Evolutionary conservation across 53 echinoderm and acorn worm species (phyloP), one percentile per base, ranked within the genome.

Genomic region (Arbacia lixula): DNA sequence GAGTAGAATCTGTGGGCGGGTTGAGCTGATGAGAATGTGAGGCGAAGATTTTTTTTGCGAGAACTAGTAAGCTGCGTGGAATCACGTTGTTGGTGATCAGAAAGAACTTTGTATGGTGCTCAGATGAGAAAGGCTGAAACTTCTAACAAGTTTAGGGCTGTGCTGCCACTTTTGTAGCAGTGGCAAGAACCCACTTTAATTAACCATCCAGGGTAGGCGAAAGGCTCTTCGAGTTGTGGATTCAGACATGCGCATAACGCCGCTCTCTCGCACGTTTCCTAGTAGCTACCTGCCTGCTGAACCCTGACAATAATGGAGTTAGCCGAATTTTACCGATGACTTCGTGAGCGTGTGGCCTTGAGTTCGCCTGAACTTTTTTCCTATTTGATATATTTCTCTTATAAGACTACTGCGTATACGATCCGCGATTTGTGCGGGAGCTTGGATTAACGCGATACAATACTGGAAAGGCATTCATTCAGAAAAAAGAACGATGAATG

Each of bases 221-320:
- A 81, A 81, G 46, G 62, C 82, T 37, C 82, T 63, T 63, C 63
- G 42, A 14, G 8, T 62, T 81, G 82, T 81, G 61, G 82, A 81
- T 42, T 30, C 82, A 81, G 82, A 81, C 82, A 81, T 81, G 82
- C 82, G 82, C 82, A 81, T 63, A 64, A 64, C 82, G 62, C 39
- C 63, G 46, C 46, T 49, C 64, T 62, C 64, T 39, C 42, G 82
- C 82, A 81, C 82, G 82, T 81, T 81, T 63, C 82, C 63, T 81
- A n/a, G n/a, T n/a, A n/a, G n/a, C n/a, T n/a, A 81, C 64, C 82
- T 81, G 82, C 62, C 50, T 81, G 82, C 64, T 63, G 82, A 81
- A 81, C 82, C 79, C 82, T 81, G 82, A 81, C 82, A 81, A 81
- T 81, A 81, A 81, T 81, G 82, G 82, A 81, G 82, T 81, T 81